Evolutionary conservation across 2,113 vertebrate species (phyloP).

Genomic region (rat (Rattus norvegicus)): DNA sequence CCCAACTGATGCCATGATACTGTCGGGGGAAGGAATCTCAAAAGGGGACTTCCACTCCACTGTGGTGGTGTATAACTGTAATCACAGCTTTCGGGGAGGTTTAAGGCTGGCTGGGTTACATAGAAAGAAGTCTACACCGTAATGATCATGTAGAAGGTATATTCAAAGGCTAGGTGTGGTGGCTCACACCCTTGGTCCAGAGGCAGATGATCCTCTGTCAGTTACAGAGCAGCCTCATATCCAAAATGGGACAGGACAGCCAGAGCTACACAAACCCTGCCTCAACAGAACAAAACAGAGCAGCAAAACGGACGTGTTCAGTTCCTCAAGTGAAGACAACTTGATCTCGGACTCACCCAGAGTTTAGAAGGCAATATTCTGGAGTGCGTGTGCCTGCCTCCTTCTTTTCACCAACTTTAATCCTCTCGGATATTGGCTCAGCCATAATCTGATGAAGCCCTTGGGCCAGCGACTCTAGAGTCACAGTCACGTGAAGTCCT

Average conservation of each 20-base stretch:
- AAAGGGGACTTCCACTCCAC: not conserved
- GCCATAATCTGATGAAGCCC: not conserved
- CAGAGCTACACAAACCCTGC: not conserved
- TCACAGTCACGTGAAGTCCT: not conserved
- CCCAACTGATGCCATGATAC: not conserved
- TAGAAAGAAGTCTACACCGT: not conserved
- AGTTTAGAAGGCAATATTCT: conserved; percentile 22
- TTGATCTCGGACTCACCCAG: not conserved
- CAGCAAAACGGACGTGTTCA: not conserved
- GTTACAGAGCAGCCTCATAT: not conserved
- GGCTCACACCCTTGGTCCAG: not conserved
- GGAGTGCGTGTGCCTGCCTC: not conserved
- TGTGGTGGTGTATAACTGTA: not conserved
- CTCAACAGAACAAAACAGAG: not conserved
- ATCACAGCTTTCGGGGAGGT: not conserved
- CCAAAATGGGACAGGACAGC: not conserved
- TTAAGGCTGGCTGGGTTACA: not conserved
- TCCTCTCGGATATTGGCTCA: not conserved
- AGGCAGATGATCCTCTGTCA: not conserved
- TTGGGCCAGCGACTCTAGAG: not conserved
- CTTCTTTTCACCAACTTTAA: conserved; percentile 4
- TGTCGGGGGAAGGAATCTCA: not conserved
- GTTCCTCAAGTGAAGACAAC: not conserved
- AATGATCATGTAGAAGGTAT: not conserved
- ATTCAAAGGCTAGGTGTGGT: not conserved